A percentile compares a stretch with the other conserved stretches of the same genome.
phyloP scores from a whole-genome alignment of 2,797 vertebrate genomes.

The Hydrocynus forskahlii region DNA sequence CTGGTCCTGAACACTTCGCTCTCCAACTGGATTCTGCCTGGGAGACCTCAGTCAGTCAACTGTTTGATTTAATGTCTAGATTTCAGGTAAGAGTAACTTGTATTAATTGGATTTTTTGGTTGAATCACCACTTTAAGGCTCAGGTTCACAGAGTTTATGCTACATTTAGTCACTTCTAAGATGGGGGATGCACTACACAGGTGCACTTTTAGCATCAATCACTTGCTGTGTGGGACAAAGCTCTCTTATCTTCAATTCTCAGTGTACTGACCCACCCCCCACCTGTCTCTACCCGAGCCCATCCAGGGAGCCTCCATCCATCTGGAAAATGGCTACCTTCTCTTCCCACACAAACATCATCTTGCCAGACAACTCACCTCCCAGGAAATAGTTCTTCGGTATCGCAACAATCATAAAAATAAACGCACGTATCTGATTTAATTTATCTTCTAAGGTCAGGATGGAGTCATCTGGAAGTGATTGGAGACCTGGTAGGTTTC shows the following conservation, averaged over 20 bases:
- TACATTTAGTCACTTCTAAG: background rate
- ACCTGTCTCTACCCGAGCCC: slow-evolving; percentile 20
- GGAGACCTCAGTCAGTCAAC: no score
- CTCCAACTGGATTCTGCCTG: no score
- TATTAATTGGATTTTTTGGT: no score
- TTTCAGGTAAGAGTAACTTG: no score
- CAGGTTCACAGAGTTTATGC: no score
- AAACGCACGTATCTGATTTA: slow-evolving; percentile 50
- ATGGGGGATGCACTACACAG: background rate
- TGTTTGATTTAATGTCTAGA: no score
- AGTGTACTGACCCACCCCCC: background rate
- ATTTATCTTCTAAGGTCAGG: slow-evolving; percentile 56
- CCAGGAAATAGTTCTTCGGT: slow-evolving; percentile 59
- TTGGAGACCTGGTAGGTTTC: slow-evolving; percentile 22
- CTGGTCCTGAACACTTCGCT: no score
- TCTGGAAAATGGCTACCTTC: slow-evolving; percentile 41
- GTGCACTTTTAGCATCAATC: slow-evolving; percentile 28
- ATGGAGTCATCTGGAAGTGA: slow-evolving; percentile 60
- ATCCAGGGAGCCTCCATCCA: slow-evolving; percentile 40
- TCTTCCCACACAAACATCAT: slow-evolving; percentile 53
- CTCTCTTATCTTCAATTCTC: slow-evolving; percentile 7
- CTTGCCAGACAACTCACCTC: slow-evolving; percentile 49
- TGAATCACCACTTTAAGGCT: no score
- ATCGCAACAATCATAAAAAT: slow-evolving; percentile 55
- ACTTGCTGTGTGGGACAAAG: slow-evolving; percentile 2